Evolutionary conservation across 2,888 invertebrate species (phyloP), one percentile per base, ranked within the genome.

Genomic region (Eristalinus sepulchralis): DNA sequence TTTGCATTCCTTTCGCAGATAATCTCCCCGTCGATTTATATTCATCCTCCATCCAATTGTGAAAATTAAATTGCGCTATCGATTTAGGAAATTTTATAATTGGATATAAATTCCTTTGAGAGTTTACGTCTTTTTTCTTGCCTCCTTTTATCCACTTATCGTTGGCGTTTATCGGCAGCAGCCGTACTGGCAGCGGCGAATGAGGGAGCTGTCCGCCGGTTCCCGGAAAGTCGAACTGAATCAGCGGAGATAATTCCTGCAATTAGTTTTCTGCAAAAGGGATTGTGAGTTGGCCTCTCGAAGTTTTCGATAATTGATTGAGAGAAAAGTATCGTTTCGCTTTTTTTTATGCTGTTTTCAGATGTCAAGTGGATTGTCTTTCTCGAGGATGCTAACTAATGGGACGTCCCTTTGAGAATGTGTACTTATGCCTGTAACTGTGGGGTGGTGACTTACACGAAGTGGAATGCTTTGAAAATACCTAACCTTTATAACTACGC

Each of bases 1-100:
- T 80, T 80, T 80, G 72, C 79, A 79, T 79, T 64, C 27, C 20
- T 24, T 22, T 31, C 53, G 57, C 70, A 75, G 78, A 71, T 86
- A 78, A 82, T 80, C 72, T 72, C 71, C 71, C 4, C 47, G 64
- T 64, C 79, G 79, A 84, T 84, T 79, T 75, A 47, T 47, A 47
- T 47, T 47, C 47, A 47, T 47, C 47, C 17, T 8, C 47, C 47
- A 47, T 47, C 83, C 82, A 75, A 83, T 86, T 86, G 86, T 71
- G 79, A 86, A 83, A 82, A 75, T 82, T 78, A 83, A 86, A 86
- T 86, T 83, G 83, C 83, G 73, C n/a, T 79, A 83, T 86, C 86
- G 79, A 86, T 86, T 78, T 67, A 78, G 75, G 57, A 75, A 67
- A 75, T 79, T 86, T 79, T 86, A 80, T 85, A 85, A 85, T 85